A percentile compares a stretch with the other conserved stretches of the same genome.
phyloP scores from a whole-genome alignment of 2,888 invertebrate species.

The Brassicogethes aeneus region DNA sequence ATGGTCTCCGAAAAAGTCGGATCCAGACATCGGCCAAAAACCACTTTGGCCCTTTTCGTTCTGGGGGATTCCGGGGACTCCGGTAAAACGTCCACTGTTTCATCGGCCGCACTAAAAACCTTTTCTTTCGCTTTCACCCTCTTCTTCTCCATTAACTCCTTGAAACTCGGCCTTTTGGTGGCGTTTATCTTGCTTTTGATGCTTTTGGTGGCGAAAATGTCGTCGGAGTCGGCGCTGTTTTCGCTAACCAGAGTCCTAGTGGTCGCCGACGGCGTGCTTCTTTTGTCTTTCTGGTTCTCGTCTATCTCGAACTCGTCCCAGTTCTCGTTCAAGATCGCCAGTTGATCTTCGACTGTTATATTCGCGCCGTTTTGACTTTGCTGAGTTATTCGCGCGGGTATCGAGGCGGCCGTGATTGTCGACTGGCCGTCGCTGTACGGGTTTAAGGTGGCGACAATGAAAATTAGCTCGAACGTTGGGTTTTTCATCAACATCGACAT shows the following conservation, averaged over 20 bases:
- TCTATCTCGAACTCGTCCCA: conserved; percentile 26
- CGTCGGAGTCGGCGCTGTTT: neutral
- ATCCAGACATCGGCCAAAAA: conserved; percentile 50
- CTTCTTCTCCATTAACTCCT: conserved; percentile 9
- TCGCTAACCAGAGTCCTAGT: conserved; percentile 2
- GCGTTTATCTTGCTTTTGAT: neutral
- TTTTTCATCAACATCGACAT: conserved; percentile 65
- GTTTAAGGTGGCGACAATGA: conserved; percentile 71
- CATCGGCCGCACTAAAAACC: conserved; percentile 8
- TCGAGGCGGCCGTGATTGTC: conserved; percentile 24
- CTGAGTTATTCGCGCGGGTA: conserved; percentile 35
- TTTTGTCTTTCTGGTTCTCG: conserved; percentile 6
- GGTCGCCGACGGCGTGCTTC: neutral
- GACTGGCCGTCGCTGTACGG: conserved; percentile 42
- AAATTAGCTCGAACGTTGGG: conserved; percentile 65
- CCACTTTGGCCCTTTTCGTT: conserved; percentile 49
- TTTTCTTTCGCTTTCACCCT: conserved; percentile 7
- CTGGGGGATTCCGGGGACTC: conserved; percentile 52
- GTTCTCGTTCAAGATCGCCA: conserved; percentile 22
- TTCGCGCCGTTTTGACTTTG: conserved; percentile 16
- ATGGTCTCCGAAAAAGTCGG: too few species aligned
- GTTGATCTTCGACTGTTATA: conserved; percentile 26
- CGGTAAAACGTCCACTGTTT: conserved; percentile 13
- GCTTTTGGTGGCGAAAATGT: neutral
- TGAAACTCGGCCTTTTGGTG: conserved; percentile 10